Percentiles rank a stretch among this genome's conserved stretches.
Evolutionary conservation across 2,113 vertebrate species (phyloP).

Genomic region (Indri indri): DNA sequence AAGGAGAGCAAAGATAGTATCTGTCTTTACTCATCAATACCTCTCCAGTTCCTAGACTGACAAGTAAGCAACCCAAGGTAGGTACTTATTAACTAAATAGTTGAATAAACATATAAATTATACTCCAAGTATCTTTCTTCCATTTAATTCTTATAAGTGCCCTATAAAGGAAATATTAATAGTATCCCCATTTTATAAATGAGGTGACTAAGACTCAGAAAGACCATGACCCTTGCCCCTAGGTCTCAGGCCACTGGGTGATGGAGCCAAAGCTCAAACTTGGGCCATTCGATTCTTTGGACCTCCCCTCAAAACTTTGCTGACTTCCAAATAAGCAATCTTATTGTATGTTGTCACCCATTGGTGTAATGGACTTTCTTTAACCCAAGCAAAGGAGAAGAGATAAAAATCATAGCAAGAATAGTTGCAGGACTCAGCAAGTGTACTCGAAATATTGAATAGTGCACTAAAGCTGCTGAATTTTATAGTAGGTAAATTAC

Average conservation of each 20-base stretch:
- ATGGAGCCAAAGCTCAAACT: background rate
- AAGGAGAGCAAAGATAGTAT: background rate
- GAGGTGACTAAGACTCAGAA: background rate
- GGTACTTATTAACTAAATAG: background rate
- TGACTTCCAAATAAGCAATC: background rate
- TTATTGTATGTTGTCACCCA: background rate
- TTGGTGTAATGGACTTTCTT: background rate
- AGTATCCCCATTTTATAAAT: background rate
- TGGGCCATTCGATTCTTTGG: background rate
- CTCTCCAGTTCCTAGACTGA: background rate
- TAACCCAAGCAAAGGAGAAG: background rate
- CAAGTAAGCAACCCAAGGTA: background rate
- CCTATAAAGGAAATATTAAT: background rate
- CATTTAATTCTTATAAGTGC: background rate
- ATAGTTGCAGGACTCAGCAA: background rate
- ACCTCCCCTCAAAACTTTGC: background rate
- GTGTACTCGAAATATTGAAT: background rate
- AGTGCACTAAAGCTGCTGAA: background rate
- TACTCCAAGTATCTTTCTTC: background rate
- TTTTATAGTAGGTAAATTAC: background rate
- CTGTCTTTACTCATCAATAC: background rate
- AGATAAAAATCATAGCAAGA: background rate
- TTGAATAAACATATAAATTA: background rate
- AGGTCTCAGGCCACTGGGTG: background rate
- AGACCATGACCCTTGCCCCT: background rate